Base-by-base conservation (phyloP, 2,888 invertebrate genomes). In the Opisthograptis luteolata region DNA sequence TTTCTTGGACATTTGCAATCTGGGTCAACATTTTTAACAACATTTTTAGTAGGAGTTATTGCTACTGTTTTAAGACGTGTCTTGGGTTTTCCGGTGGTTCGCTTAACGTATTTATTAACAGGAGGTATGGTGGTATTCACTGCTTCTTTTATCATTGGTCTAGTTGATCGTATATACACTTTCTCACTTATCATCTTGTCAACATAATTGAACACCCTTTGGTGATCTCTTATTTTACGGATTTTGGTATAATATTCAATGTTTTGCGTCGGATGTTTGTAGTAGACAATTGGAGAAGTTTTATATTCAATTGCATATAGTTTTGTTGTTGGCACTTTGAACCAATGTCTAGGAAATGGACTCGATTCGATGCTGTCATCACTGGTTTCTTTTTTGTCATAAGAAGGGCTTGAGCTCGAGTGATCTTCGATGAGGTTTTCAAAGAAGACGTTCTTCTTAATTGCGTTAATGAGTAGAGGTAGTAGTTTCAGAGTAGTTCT, bases 221-320 rank as follows among this genome's bases (percentile, higher is more conserved):
- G 68, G 46, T 85, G 81, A 36, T 85, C 79, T 61, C 80, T 80
- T 19, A 81, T 76, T 62, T 87, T 84, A 55, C 79, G 78, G 15
- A 74, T 69, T 68, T 79, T 88, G 3, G 68, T 73, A 9, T 87
- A 80, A 47, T 83, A 82, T 8, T 92, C 88, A 2, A 83, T 74
- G 8, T 81, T 74, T 22, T 80, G 79, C 2, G 69, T 70, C 13
- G 79, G 73, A 37, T 60, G 74, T 62, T 73, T 81, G 45, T 73
- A 73, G 10, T 73, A 70, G 1, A 74, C 56, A 2, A 81, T 60
- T 0, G 84, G 81, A 1, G 78, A 73, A 2, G 77, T 72, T 71
- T 83, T 87, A 46, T 79, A 79, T 59, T 80, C 79, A 8, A 79
- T 62, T 2, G 79, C 60, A 35, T 72, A 76, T 1, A 75, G 47